Percentiles rank a stretch among this genome's conserved stretches.
These are phyloP conservation scores for Homalodisca vitripennis DNA, from an alignment of 1,140 invertebrate species.

Conservation along the genomic window DNA sequence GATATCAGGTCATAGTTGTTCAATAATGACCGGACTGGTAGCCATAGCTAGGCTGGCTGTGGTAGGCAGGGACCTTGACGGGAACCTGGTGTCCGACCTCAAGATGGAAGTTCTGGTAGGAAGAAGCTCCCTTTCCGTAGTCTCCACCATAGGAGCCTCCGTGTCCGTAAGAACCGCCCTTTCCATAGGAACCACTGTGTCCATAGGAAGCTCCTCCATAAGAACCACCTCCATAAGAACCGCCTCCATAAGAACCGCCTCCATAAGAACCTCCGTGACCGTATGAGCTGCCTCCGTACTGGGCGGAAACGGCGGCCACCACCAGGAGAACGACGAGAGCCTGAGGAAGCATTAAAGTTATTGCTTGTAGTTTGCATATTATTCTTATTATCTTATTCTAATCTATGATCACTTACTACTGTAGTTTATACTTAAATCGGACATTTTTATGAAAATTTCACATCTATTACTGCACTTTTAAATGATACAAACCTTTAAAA, in stretches of 20 bases:
- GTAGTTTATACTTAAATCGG: no score
- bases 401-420: no score
- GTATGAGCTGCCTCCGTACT: neutral
- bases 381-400: no score
- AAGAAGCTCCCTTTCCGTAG: constrained; percentile 1
- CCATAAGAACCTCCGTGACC: neutral
- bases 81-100: constrained; percentile 23
- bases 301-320: constrained; percentile 4
- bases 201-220: neutral
- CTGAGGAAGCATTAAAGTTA: no score
- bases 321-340: neutral
- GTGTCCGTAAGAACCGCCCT: neutral
- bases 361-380: no score
- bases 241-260: neutral
- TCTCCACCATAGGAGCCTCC: neutral
- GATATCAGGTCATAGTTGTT: neutral
- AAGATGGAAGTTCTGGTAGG: constrained; percentile 22
- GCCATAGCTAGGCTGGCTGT: constrained; percentile 41
- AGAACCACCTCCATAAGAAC: neutral
- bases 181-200: no score
- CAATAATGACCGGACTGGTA: constrained; percentile 27
- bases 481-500: no score
- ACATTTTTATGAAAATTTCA: no score
- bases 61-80: constrained; percentile 37
- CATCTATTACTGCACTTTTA: no score